Percentiles rank a stretch among this genome's conserved stretches.
Conservation (phyloP, 2,113 vertebrate species). For the Calyptomena viridis region DNA sequence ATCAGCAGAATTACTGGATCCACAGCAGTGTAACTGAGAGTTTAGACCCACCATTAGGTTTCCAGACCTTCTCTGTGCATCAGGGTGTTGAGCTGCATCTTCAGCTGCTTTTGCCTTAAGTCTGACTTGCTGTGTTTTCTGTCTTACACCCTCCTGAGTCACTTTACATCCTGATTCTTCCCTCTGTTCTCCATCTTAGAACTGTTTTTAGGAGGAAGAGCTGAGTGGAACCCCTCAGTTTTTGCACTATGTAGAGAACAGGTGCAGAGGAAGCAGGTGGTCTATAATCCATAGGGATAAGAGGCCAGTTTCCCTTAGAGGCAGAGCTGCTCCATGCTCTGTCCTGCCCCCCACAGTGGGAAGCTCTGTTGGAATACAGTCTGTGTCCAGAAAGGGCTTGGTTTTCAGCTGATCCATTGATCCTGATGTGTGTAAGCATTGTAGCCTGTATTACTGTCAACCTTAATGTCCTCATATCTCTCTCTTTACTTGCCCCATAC, state of each 20-base stretch:
- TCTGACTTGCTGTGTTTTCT: background rate
- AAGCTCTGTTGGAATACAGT: background rate
- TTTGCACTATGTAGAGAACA: background rate
- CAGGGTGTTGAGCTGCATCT: background rate
- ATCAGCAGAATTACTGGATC: background rate
- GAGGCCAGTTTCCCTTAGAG: background rate
- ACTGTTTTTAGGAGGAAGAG: background rate
- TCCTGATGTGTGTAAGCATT: background rate
- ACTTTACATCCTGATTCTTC: background rate
- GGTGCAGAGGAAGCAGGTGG: background rate
- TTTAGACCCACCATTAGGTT: background rate
- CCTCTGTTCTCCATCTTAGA: background rate
- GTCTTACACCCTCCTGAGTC: background rate
- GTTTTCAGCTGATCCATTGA: background rate
- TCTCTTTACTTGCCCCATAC: background rate
- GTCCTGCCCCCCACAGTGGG: background rate
- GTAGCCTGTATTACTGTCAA: background rate
- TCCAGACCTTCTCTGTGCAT: background rate
- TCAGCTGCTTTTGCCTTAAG: background rate
- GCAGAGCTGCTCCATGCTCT: background rate
- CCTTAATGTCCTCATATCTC: background rate
- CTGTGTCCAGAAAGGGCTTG: background rate
- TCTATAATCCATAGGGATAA: background rate
- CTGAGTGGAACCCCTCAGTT: background rate
- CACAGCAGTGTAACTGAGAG: background rate